Percentiles rank a stretch among this genome's conserved stretches.
phyloP scores from a whole-genome alignment of 2,797 vertebrate genomes.

The Gymnothorax reevesii region DNA sequence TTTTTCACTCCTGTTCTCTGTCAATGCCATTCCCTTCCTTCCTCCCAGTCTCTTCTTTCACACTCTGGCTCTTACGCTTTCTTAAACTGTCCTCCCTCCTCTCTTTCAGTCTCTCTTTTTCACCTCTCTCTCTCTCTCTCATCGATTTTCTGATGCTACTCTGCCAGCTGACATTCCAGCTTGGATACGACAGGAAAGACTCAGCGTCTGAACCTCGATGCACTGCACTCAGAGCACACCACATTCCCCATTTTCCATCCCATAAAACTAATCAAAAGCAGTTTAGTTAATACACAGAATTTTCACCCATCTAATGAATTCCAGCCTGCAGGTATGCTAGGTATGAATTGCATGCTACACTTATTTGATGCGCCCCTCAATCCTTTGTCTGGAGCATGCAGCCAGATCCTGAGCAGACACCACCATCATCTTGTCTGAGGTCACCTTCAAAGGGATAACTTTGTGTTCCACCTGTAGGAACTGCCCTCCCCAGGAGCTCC shows the following conservation, averaged over 20 bases:
- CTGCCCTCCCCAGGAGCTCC: not conserved
- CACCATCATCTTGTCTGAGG: not conserved
- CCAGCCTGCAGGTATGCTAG: not conserved
- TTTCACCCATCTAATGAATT: not conserved
- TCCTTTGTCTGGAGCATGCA: not conserved
- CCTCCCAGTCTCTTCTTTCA: too few species aligned
- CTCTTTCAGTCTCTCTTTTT: too few species aligned
- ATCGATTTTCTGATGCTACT: slow-evolving; percentile 24
- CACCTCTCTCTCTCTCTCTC: slow-evolving; percentile 12
- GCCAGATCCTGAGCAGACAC: not conserved
- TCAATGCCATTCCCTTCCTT: too few species aligned
- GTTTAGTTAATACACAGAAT: not conserved
- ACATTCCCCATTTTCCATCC: not conserved
- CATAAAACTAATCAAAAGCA: not conserved
- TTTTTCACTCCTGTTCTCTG: not conserved
- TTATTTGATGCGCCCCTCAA: not conserved
- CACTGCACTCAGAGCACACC: not conserved
- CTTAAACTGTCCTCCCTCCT: too few species aligned
- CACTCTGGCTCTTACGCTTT: too few species aligned
- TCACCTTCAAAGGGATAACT: slow-evolving; percentile 22
- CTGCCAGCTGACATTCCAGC: slow-evolving; percentile 17
- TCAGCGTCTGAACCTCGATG: not conserved
- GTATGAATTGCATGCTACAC: not conserved
- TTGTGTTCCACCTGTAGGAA: slow-evolving; percentile 19
- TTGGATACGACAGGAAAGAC: not conserved